These are phyloP conservation scores for Seriola rivoliana DNA, from an alignment of 2,113 vertebrate genomes.

Conservation along the genomic window DNA sequence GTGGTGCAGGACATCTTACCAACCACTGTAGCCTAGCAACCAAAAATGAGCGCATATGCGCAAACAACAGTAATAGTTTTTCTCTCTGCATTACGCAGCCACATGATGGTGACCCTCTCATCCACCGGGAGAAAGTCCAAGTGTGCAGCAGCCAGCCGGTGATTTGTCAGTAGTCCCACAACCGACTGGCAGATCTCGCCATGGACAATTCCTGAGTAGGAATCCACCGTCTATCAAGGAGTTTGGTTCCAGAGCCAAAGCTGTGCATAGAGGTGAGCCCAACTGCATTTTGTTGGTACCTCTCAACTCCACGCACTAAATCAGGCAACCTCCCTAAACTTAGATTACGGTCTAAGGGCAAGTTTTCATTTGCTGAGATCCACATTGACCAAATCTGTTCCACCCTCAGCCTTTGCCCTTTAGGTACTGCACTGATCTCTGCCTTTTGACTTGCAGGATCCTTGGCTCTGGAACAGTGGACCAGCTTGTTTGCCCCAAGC, in stretches of 20 bases:
- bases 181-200: conserved; percentile 35
- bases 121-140: conserved; percentile 46
- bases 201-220: conserved; percentile 46
- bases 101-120: conserved; percentile 43
- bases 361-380: neutral
- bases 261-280: conserved; percentile 45
- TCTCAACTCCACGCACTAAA: conserved; percentile 36
- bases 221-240: conserved; percentile 44
- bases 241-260: conserved; percentile 39
- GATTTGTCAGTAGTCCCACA: conserved; percentile 59
- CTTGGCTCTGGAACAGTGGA: conserved; percentile 47
- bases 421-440: conserved; percentile 15
- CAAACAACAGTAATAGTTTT: conserved; percentile 44
- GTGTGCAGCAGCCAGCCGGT: conserved; percentile 46
- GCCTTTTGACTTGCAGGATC: conserved; percentile 16
- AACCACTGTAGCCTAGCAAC: conserved; percentile 6
- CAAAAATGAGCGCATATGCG: neutral
- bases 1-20: neutral
- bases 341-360: neutral
- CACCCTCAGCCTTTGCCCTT: neutral
- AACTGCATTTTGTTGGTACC: conserved; percentile 46
- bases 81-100: conserved; percentile 41
- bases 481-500: neutral
- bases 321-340: conserved; percentile 14
- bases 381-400: neutral